Evolutionary conservation across 1,140 invertebrate species (phyloP).

Genomic region (Plodia interpunctella): DNA sequence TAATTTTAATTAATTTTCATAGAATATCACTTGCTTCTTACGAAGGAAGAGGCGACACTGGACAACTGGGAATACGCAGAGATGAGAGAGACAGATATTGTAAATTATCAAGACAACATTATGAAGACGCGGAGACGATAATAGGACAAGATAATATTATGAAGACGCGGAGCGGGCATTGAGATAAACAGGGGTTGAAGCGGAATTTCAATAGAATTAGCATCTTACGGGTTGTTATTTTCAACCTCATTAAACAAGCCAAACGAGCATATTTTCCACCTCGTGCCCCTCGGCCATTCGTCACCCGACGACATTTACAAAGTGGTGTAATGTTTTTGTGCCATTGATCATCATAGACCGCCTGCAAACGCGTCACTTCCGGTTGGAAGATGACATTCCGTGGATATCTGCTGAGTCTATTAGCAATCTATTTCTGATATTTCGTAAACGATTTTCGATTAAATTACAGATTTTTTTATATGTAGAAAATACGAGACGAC

Average conservation of each 20-base stretch:
- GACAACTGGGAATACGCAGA: too few species aligned
- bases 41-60: too few species aligned
- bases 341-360: constrained; percentile 55
- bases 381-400: constrained; percentile 4
- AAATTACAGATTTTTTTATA: not conserved
- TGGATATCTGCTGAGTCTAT: not conserved
- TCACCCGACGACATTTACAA: constrained; percentile 53
- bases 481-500: not conserved
- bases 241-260: not conserved
- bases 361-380: constrained; percentile 21
- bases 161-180: too few species aligned
- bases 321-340: constrained; percentile 46
- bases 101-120: too few species aligned
- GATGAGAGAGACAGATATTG: too few species aligned
- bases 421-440: not conserved
- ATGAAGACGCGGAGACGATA: too few species aligned
- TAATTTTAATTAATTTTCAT: too few species aligned
- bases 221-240: not conserved
- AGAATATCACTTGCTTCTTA: too few species aligned
- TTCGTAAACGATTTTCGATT: not conserved
- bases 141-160: too few species aligned
- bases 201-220: not conserved
- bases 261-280: constrained; percentile 3
- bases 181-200: too few species aligned
- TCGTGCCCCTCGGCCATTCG: constrained; percentile 32